A percentile compares a stretch with the other conserved stretches of the same genome.
Conservation (phyloP, 2,888 invertebrate genomes). For the Willowsia nigromaculata region DNA sequence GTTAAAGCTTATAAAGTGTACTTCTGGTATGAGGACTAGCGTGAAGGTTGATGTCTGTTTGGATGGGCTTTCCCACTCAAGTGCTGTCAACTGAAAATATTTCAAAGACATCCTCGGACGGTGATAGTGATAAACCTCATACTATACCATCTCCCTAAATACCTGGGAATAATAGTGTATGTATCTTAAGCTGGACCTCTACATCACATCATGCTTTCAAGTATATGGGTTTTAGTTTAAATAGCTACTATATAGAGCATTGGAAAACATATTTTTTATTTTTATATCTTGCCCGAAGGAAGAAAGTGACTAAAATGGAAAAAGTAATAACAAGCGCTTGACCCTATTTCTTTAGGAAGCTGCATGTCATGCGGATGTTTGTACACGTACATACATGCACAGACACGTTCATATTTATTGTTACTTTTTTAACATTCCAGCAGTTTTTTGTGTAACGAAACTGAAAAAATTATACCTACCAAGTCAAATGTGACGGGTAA, state of each 20-base stretch:
- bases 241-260: not conserved
- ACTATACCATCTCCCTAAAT: too few relatives aligned
- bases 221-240: too few relatives aligned
- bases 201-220: not conserved
- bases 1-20: not conserved
- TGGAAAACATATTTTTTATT: not conserved
- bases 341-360: not conserved
- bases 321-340: not conserved
- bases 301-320: not conserved
- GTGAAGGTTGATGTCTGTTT: not conserved
- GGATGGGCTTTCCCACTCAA: not conserved
- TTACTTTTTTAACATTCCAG: too few relatives aligned
- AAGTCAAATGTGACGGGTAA: not conserved
- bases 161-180: too few relatives aligned
- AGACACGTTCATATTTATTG: too few relatives aligned
- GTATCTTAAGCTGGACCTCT: too few relatives aligned
- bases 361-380: not conserved
- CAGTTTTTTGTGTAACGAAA: too few relatives aligned
- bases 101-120: not conserved
- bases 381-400: not conserved
- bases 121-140: not conserved
- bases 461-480: not conserved
- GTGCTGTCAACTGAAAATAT: conserved; percentile 22
- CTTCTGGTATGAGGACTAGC: not conserved
- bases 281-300: not conserved